Conservation (phyloP, 2,797 vertebrate genomes). For the Pagetopsis macropterus region DNA sequence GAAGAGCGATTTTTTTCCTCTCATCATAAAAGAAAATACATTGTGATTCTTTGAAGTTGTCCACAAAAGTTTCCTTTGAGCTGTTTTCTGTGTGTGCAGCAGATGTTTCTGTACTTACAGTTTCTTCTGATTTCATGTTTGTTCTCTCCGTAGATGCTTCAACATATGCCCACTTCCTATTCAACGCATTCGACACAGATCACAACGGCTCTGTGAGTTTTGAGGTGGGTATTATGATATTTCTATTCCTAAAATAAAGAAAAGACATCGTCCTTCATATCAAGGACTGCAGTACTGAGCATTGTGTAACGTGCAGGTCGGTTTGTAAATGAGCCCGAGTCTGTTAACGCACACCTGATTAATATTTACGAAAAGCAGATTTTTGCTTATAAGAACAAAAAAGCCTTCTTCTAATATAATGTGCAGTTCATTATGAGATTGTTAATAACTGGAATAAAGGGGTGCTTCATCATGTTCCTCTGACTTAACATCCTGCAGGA, state of each 20-base stretch:
- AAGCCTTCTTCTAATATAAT: conserved; percentile 45
- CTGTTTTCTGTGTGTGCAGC: conserved; percentile 20
- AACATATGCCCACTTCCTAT: conserved; percentile 98
- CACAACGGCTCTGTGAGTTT: conserved; percentile 98
- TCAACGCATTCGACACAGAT: conserved; percentile 98
- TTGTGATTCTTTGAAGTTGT: conserved; percentile 43
- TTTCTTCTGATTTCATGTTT: background rate
- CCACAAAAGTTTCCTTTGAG: conserved; percentile 33
- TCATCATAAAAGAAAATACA: conserved; percentile 14
- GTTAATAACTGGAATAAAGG: conserved; percentile 62
- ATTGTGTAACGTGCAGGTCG: background rate
- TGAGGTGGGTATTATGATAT: conserved; percentile 85
- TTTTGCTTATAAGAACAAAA: conserved; percentile 72
- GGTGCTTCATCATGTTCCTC: conserved; percentile 42
- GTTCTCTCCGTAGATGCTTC: conserved; percentile 89
- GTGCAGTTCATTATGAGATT: conserved; percentile 32
- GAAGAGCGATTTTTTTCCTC: conserved; percentile 14
- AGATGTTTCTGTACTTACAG: background rate
- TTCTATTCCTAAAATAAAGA: background rate
- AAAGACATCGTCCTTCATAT: background rate
- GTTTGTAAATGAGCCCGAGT: conserved; percentile 39
- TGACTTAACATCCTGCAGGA: conserved; percentile 1
- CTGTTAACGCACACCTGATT: conserved; percentile 50
- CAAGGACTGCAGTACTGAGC: background rate
- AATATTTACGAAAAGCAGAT: conserved; percentile 69